phyloP scores from a whole-genome alignment of 2,888 invertebrate species.

The Agrotis segetum region DNA sequence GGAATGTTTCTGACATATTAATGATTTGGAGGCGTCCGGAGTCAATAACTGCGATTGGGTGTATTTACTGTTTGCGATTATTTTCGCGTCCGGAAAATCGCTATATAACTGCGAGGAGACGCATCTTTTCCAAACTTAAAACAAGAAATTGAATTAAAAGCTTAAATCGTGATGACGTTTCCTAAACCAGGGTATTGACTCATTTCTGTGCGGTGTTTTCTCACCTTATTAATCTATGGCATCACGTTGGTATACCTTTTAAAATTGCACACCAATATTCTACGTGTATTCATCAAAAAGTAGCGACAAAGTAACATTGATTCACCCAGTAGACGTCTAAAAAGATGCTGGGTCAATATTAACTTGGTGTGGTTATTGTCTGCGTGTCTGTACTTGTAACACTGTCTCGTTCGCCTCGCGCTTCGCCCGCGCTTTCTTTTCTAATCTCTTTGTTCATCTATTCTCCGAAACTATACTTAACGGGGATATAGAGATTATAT shows the following conservation, averaged over 20 bases:
- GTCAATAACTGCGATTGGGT: no score
- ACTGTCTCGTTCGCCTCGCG: slow-evolving; percentile 79
- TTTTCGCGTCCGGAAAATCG: neutral
- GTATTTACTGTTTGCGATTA: no score
- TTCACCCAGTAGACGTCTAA: slow-evolving; percentile 69
- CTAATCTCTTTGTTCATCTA: slow-evolving; percentile 39
- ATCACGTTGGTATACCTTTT: no score
- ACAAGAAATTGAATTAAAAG: neutral
- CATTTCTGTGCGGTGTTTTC: no score
- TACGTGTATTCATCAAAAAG: neutral
- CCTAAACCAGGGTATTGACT: neutral
- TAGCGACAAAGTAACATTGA: slow-evolving; percentile 61
- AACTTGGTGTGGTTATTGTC: slow-evolving; percentile 83
- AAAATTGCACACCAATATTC: no score
- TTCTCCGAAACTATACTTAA: slow-evolving; percentile 46
- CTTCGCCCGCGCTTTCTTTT: slow-evolving; percentile 80
- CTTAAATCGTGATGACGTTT: neutral
- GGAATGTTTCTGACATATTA: no score
- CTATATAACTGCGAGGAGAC: neutral
- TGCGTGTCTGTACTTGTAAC: slow-evolving; percentile 74
- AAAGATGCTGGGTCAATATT: slow-evolving; percentile 66
- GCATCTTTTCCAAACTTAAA: neutral
- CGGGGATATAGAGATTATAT: slow-evolving; percentile 40
- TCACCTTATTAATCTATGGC: no score
- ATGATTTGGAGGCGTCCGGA: no score